Conservation (phyloP, 2,113 vertebrate genomes). For the Menura novaehollandiae region DNA sequence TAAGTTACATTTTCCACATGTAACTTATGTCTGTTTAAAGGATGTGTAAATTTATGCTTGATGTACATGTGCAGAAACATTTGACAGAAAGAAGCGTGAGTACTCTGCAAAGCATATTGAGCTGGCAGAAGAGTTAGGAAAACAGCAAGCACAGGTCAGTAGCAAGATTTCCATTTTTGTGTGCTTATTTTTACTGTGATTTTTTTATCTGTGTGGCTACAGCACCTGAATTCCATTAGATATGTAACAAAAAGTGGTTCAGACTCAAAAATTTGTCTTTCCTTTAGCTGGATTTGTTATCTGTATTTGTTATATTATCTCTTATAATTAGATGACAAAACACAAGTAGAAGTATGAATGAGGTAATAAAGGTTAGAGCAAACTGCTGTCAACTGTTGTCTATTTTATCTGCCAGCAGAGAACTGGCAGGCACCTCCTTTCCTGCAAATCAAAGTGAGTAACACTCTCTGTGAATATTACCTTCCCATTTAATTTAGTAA, state of each 20-base stretch:
- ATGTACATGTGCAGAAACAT: neutral
- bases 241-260: neutral
- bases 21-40: neutral
- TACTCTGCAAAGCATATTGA: neutral
- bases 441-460: neutral
- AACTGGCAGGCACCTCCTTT: neutral
- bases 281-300: neutral
- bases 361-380: neutral
- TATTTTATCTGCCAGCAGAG: neutral
- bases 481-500: neutral
- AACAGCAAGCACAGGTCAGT: neutral
- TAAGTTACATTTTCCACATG: neutral
- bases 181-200: neutral
- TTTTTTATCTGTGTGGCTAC: neutral
- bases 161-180: neutral
- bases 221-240: neutral
- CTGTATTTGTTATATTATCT: neutral
- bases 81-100: neutral
- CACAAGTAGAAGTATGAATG: neutral
- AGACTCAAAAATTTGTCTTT: neutral
- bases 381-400: neutral
- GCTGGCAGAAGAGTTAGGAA: neutral
- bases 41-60: neutral
- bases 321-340: neutral
- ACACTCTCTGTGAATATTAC: neutral